Base-by-base conservation (phyloP, 2,113 vertebrate genomes). In the Oryzias celebensis region DNA sequence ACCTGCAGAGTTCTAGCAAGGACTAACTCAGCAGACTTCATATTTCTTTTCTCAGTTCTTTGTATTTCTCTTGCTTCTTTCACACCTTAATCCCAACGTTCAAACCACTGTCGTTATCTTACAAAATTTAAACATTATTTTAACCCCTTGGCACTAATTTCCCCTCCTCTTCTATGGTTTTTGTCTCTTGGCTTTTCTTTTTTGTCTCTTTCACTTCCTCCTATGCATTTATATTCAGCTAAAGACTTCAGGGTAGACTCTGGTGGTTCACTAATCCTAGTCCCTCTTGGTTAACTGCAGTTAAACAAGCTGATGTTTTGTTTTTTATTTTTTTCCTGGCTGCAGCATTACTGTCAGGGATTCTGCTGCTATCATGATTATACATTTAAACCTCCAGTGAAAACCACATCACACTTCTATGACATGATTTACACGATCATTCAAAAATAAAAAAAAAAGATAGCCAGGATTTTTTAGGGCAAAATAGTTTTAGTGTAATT, bases 201-300 rank as follows among this genome's bases (percentile, higher is more conserved):
- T 5, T 46, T 45, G n/a, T 60, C 24, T 68, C 47, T 44, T 26
- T 23, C 8, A 26, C 53, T 52, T 60, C 47, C 6, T 67, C 24
- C n/a, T 22, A 24, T 57, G 53, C 66, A 45, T 75, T 63, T 26
- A 43, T 48, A 52, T 52, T 58, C 15, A 51, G 62, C 52, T 79
- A 65, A 75, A 80, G 65, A 81, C 75, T 71, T 69, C 80, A 81
- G 74, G 77, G 70, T 83, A 81, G 83, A 75, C 87, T 85, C 86
- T 87, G 76, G 83, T 88, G 85, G 83, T 69, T 26, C 42, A 72
- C 41, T 48, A 44, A 69, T 66, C 64, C 48, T 53, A 28, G 22
- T 65, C 54, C 46, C 57, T 61, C 53, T 52, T 53, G 66, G 44
- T 46, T 23, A 42, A 58, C 50, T 68, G 56, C 74, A 63, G 12